Base-by-base conservation (phyloP, 2,113 vertebrate species). In the Ceuthmochares aereus region DNA sequence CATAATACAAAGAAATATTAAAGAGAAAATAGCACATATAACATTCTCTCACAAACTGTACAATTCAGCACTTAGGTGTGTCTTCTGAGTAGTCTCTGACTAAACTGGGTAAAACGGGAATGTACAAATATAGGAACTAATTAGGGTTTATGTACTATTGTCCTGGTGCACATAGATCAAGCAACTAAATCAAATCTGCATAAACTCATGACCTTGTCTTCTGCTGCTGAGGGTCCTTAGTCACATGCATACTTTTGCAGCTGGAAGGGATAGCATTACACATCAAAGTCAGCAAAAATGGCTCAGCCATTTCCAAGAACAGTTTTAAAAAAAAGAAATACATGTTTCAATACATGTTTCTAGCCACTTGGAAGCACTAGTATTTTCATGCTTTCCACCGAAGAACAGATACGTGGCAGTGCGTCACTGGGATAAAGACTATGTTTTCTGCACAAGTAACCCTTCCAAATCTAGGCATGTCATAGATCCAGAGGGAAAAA, bases 201-300 rank as follows among this genome's bases (percentile, higher is more conserved):
- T 26, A 74, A 93, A 88, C 42, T 63, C 68, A 54, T 7, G 60
- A 92, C 86, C 86, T 82, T 59, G 45, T 30, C 62, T 88, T 89
- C 64, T 3, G 9, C 64, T 81, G 42, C 51, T 60, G 86, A 93
- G 84, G 60, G 47, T 92, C 95, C 76, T 92, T 36, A 84, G 83
- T 84, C 76, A 92, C 86, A 89, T 42, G 64, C 60, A 52, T 10
- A 70, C 68, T 92, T 90, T 29, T 72, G 68, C 91, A 90, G 64
- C 80, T 89, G 90, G 56, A 77, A 86, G 60, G 68, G 37, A 92
- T 52, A 84, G 47, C 52, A 52, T 75, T 87, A 80, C 86, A 92
- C 55, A 92, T 42, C 64, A 56, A 85, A 86, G 83, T 78, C 83
- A 95, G 92, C 86, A 95, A 92, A 97, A 95, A 86, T 16, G 64